Evolutionary conservation across 2,113 vertebrate species (phyloP).

Genomic region (Passer montanus): DNA sequence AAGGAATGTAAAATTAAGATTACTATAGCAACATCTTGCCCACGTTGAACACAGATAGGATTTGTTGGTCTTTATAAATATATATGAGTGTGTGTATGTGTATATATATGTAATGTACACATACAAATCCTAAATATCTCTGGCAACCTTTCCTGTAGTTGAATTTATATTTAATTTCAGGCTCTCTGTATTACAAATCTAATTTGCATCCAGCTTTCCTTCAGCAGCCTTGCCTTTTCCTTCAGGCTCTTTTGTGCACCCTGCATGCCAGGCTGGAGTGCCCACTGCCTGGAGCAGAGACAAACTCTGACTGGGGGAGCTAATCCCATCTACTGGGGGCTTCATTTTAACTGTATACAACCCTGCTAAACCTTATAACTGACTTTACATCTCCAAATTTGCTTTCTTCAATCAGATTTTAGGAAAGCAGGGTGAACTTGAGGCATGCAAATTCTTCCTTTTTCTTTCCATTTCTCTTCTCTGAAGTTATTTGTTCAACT

Average conservation of each 20-base stretch:
- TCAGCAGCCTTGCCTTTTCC: background rate
- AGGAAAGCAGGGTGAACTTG: background rate
- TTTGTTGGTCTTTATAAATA: conserved; percentile 18
- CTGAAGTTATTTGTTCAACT: background rate
- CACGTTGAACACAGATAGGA: background rate
- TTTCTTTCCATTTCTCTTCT: background rate
- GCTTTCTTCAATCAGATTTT: background rate
- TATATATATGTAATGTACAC: background rate
- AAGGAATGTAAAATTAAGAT: conserved; percentile 53
- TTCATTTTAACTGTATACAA: background rate
- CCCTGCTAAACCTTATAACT: background rate
- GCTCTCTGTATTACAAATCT: background rate
- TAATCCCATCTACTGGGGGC: background rate
- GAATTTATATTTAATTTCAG: conserved; percentile 16
- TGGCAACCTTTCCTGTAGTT: background rate
- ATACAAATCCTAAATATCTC: conserved; percentile 19
- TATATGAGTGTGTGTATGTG: background rate
- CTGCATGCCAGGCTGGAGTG: rapidly evolving
- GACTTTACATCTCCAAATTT: background rate
- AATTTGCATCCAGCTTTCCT: background rate
- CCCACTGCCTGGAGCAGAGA: background rate
- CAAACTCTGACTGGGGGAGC: background rate
- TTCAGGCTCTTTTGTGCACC: background rate
- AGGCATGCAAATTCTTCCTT: background rate
- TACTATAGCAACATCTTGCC: conserved; percentile 51